A percentile compares a stretch with the other conserved stretches of the same genome.
phyloP scores from a whole-genome alignment of 2,113 vertebrate species.

The Xenopus borealis region DNA sequence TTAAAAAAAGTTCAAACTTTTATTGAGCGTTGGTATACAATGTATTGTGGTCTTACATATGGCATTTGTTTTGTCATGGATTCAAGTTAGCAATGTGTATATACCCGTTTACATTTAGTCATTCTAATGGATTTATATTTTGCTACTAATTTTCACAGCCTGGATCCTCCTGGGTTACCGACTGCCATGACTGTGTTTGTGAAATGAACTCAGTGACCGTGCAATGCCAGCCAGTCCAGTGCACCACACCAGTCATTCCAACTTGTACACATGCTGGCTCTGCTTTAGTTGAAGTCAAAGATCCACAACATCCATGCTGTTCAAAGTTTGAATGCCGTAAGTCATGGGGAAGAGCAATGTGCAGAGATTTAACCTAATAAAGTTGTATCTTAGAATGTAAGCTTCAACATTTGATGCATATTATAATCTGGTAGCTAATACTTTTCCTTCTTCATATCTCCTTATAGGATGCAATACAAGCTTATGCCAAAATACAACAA shows the following conservation, averaged over 20 bases:
- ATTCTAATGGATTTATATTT: too few relatives aligned
- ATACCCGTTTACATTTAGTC: too few relatives aligned
- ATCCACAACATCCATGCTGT: slow-evolving; percentile 59
- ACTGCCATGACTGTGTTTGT: slow-evolving; percentile 63
- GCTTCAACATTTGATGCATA: not conserved
- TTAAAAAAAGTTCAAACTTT: too few relatives aligned
- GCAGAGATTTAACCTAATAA: too few relatives aligned
- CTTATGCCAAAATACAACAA: slow-evolving; percentile 46
- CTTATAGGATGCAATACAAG: slow-evolving; percentile 61
- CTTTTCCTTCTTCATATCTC: not conserved
- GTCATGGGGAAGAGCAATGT: not conserved
- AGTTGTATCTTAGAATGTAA: not conserved
- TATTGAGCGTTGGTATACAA: too few relatives aligned
- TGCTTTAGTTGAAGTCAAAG: slow-evolving; percentile 37
- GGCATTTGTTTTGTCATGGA: too few relatives aligned
- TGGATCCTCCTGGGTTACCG: slow-evolving; percentile 51
- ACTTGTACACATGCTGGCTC: slow-evolving; percentile 52
- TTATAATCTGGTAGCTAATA: not conserved
- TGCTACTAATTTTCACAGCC: slow-evolving; percentile 47
- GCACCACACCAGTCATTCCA: slow-evolving; percentile 34
- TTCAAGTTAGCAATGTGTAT: too few relatives aligned
- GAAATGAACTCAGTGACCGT: slow-evolving; percentile 38
- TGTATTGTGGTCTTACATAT: too few relatives aligned
- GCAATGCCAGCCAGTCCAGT: slow-evolving; percentile 48
- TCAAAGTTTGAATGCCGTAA: slow-evolving; percentile 59